Percentiles rank a stretch among this genome's conserved stretches.
phyloP scores from a whole-genome alignment of 2,113 vertebrate species.

The Rutilus rutilus region DNA sequence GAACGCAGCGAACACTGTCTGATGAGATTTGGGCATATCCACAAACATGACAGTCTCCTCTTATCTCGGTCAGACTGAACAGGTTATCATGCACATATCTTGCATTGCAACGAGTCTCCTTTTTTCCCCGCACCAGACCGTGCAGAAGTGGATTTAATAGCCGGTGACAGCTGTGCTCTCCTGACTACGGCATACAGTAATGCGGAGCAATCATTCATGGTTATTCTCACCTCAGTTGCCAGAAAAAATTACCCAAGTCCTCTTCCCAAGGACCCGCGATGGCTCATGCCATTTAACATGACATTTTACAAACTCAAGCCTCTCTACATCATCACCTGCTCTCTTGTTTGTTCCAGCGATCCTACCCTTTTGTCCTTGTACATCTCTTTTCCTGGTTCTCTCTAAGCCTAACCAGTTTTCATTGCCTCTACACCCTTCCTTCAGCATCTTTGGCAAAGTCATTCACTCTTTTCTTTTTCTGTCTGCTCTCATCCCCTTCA shows the following conservation, averaged over 20 bases:
- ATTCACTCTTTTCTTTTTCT: not conserved
- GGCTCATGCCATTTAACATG: slow-evolving; percentile 35
- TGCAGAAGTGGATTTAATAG: slow-evolving; percentile 39
- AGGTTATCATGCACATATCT: slow-evolving; percentile 31
- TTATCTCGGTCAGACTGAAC: slow-evolving; percentile 27
- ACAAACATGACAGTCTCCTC: slow-evolving; percentile 11
- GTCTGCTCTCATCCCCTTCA: not conserved
- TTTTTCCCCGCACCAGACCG: not conserved
- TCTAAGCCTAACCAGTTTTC: not conserved
- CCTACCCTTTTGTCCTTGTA: not conserved
- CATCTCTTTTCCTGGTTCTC: not conserved
- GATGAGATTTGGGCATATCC: slow-evolving; percentile 23
- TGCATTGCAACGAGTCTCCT: slow-evolving; percentile 1
- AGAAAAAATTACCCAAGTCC: slow-evolving; percentile 44
- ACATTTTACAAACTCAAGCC: slow-evolving; percentile 19
- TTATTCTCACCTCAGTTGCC: slow-evolving; percentile 32
- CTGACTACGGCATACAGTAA: slow-evolving; percentile 39
- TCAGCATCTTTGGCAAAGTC: not conserved
- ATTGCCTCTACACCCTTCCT: not conserved
- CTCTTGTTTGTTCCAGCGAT: not conserved
- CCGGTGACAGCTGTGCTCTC: slow-evolving; percentile 29
- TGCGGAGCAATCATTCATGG: slow-evolving; percentile 41
- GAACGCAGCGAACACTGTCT: not conserved
- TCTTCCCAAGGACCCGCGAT: slow-evolving; percentile 17
- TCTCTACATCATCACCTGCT: not conserved